Evolutionary conservation across 2,888 invertebrate genomes (phyloP).

Genomic region (Pyrocoelia pectoralis): DNA sequence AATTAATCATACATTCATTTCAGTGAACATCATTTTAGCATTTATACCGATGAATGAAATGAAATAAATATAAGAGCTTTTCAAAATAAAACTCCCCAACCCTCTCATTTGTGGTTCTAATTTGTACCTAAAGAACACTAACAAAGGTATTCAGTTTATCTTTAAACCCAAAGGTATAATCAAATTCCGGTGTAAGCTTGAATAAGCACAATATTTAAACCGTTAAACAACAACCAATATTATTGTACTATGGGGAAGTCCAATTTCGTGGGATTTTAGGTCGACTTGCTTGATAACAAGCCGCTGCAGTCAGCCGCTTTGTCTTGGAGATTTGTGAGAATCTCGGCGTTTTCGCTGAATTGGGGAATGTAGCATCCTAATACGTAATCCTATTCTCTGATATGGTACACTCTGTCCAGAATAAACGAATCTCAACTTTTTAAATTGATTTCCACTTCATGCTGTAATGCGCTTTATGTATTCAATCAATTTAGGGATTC

Average conservation of each 20-base stretch:
- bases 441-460: too few relatives aligned
- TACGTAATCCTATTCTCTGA: constrained; percentile 40
- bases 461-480: too few relatives aligned
- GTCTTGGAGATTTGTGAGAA: constrained; percentile 44
- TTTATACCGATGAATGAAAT: background rate
- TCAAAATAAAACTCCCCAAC: background rate
- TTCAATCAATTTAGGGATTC: too few relatives aligned
- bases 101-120: background rate
- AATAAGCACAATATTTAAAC: constrained; percentile 23
- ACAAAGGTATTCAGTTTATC: background rate
- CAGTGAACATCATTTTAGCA: too few relatives aligned
- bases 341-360: constrained; percentile 39
- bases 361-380: constrained; percentile 40
- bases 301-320: constrained; percentile 43
- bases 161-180: background rate
- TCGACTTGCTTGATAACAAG: constrained; percentile 50
- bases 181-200: constrained; percentile 18
- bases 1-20: too few relatives aligned
- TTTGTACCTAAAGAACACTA: background rate
- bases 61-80: background rate
- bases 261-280: constrained; percentile 49
- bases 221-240: constrained; percentile 27
- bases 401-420: constrained; percentile 24
- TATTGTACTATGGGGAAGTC: constrained; percentile 41
- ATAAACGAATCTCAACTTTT: background rate